Conservation (phyloP, 37 sponge, comb jelly and placozoan species). For the Hormiphora californensis region DNA sequence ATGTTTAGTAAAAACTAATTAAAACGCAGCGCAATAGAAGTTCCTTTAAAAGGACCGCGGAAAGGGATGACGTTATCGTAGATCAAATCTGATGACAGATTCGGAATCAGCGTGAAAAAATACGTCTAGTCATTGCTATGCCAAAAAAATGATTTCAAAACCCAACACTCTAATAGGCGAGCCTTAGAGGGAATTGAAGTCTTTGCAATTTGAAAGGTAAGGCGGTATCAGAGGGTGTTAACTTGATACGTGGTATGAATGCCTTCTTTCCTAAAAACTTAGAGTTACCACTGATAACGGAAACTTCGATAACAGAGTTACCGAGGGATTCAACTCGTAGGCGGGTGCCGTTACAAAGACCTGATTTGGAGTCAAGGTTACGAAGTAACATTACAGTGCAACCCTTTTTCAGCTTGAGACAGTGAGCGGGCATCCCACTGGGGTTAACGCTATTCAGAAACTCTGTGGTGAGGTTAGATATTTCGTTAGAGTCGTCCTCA, state of each 20-base stretch:
- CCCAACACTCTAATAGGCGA: too few species aligned
- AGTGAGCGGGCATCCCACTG: conserved; percentile 40
- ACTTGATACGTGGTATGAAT: conserved; percentile 43
- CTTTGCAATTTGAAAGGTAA: conserved; percentile 5
- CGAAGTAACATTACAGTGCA: neutral
- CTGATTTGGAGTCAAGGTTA: conserved; percentile 30
- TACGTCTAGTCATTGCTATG: too few species aligned
- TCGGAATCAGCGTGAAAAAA: too few species aligned
- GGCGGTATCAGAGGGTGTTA: conserved; percentile 10
- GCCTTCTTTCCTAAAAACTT: neutral
- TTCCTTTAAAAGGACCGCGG: too few species aligned
- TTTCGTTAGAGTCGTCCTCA: neutral
- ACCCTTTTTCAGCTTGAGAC: conserved; percentile 6
- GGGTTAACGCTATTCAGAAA: conserved; percentile 47
- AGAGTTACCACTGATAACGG: neutral
- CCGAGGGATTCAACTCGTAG: neutral
- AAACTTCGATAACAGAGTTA: conserved; percentile 27
- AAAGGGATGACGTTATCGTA: too few species aligned
- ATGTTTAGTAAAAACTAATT: too few species aligned
- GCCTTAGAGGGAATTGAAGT: conserved; percentile 17
- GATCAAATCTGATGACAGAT: too few species aligned
- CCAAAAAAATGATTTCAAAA: too few species aligned
- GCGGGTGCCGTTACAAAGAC: conserved; percentile 53
- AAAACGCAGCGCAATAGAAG: too few species aligned
- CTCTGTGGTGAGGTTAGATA: neutral